These are phyloP conservation scores for Scaeva pyrastri DNA, from an alignment of 2,888 invertebrate species.

Conservation along the genomic window DNA sequence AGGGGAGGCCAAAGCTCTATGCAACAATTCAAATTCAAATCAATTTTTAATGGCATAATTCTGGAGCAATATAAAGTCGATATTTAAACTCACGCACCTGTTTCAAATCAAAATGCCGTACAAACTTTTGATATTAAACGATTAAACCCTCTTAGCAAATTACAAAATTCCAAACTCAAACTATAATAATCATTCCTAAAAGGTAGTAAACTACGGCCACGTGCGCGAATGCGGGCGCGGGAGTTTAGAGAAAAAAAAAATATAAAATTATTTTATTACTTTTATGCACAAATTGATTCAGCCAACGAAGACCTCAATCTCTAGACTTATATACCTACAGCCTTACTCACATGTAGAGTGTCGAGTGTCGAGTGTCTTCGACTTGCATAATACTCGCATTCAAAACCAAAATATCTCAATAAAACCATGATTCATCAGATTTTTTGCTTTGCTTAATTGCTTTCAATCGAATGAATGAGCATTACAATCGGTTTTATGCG, in stretches of 20 bases:
- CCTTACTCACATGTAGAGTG: not conserved
- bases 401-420: constrained; percentile 1
- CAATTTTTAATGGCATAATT: constrained; percentile 16
- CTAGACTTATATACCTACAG: not conserved
- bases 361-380: too few species aligned
- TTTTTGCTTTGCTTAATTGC: constrained; percentile 18
- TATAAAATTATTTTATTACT: constrained; percentile 20
- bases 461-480: constrained; percentile 32
- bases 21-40: not conserved
- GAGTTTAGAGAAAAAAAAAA: not conserved
- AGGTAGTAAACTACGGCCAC: not conserved
- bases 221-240: too few species aligned
- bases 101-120: not conserved
- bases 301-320: not conserved
- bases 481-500: constrained; percentile 31
- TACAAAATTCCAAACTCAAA: not conserved
- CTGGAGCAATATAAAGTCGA: not conserved
- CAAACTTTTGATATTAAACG: not conserved
- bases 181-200: not conserved
- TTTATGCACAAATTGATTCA: constrained; percentile 20
- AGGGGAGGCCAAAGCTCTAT: not conserved
- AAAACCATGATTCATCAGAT: constrained; percentile 24
- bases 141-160: constrained; percentile 17
- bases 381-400: constrained; percentile 14
- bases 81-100: constrained; percentile 15